Evolutionary conservation across 2,888 invertebrate species (phyloP).

Genomic region (Holacanthella duospinosa): DNA sequence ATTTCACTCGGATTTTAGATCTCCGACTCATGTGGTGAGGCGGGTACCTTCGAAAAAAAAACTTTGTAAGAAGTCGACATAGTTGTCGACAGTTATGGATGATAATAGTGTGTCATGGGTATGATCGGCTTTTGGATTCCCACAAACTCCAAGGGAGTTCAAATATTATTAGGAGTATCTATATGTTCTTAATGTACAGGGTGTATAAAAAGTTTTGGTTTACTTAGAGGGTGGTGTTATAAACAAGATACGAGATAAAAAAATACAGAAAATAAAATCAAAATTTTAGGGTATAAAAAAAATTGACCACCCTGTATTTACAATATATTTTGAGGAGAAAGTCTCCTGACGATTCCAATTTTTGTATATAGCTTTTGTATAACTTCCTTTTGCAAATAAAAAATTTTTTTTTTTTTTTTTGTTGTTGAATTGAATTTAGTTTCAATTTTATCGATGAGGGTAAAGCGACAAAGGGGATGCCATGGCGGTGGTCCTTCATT

Average conservation of each 20-base stretch:
- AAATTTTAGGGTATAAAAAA: no score
- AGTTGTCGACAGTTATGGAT: not conserved
- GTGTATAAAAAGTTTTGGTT: no score
- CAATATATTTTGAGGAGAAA: not conserved
- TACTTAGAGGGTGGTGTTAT: not conserved
- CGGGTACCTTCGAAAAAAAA: not conserved
- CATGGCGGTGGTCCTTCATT: conserved; percentile 1
- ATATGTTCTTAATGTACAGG: no score
- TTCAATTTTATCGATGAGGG: conserved; percentile 1
- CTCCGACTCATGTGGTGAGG: not conserved
- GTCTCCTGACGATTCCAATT: not conserved
- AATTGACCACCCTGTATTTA: not conserved
- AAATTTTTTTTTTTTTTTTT: not conserved
- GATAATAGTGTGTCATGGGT: not conserved
- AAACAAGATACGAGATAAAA: no score
- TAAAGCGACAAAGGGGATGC: not conserved
- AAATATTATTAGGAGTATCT: no score
- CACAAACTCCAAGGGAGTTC: conserved; percentile 1
- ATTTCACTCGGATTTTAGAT: not conserved
- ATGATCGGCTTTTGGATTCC: not conserved
- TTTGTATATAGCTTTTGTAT: not conserved
- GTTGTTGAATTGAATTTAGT: not conserved
- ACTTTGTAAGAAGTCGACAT: not conserved
- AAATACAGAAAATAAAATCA: no score
- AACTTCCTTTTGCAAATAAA: not conserved